Base-by-base conservation (phyloP, 2,888 invertebrate species). In the Emmelina monodactyla region DNA sequence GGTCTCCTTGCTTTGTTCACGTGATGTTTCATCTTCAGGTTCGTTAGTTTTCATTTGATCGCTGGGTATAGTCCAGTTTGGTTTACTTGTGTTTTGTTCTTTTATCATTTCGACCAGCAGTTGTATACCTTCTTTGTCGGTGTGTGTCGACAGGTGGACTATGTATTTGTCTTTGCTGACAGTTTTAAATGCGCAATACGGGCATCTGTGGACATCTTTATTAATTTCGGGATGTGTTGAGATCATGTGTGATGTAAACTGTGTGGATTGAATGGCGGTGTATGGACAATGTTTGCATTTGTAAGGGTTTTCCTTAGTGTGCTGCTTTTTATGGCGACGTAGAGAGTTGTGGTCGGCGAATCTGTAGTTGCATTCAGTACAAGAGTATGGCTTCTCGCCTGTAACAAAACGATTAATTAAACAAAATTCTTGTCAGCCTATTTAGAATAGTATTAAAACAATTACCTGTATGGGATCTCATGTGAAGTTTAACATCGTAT, bases 331-430 rank as follows among this genome's bases (percentile, higher is more conserved):
- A 64, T 94, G 94, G 2, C 92, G 82, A 14, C 92, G 78, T 44
- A 92, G 75, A 0, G 92, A 87, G 62, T 92, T 93, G 65, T 92
- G 92, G 58, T 93, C 92, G 2, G 87, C 83, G 3, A 90, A 86
- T 28, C 85, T 73, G 59, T 89, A 92, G 3, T 76, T 72, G 61
- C 94, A 94, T 32, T 82, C 66, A 22, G 86, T 83, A 58, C 94
- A 94, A 25, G 85, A 82, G 62, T 89, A 92, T 0, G 91, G 89
- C 55, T 89, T 90, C 55, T 89, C 89, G 30, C 89, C 87, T 85
- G 62, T 50, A 53, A 36, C 3, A 34, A 30, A 28, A 12, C 3
- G 4, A 7, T 19, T 19, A 19, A 19, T 19, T 6, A 19, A 6
- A 19, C 19, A 19, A 9, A 19, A 19, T 5, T 10, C 11, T 10